These are phyloP conservation scores for Drosophila pseudotalamancana DNA, from an alignment of 2,888 invertebrate genomes.

Conservation along the genomic window DNA sequence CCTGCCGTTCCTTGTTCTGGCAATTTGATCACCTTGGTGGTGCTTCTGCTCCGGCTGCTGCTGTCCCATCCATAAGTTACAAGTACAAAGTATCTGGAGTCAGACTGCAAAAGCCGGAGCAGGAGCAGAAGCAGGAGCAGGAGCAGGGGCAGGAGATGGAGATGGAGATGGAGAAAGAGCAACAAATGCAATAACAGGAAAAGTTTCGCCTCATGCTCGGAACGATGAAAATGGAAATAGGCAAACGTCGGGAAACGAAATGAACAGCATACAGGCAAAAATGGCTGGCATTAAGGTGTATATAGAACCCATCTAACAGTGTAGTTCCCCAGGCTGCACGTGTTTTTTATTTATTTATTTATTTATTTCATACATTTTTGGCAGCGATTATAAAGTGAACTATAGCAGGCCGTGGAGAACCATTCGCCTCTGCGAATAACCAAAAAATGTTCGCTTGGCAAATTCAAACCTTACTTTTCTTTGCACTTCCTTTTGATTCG, in stretches of 20 bases:
- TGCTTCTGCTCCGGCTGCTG: conserved; percentile 22
- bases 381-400: conserved; percentile 71
- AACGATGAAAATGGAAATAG: conserved; percentile 10
- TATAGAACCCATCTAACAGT: conserved; percentile 47
- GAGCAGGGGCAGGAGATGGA: too few species aligned
- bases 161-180: conserved; percentile 12
- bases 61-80: conserved; percentile 71
- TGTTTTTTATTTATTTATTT: conserved; percentile 75
- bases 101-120: conserved; percentile 15
- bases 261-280: conserved; percentile 20
- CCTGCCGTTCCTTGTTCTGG: conserved; percentile 3
- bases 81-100: conserved; percentile 65
- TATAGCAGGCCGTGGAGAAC: conserved; percentile 50
- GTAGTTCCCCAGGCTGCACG: conserved; percentile 34
- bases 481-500: conserved; percentile 20
- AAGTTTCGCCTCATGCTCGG: conserved; percentile 49
- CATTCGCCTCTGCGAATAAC: conserved; percentile 21
- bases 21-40: conserved; percentile 37
- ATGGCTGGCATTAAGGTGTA: conserved; percentile 9
- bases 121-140: conserved; percentile 8
- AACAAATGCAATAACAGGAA: conserved; percentile 72
- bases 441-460: conserved; percentile 72
- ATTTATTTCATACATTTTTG: conserved; percentile 68
- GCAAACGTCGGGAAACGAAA: conserved; percentile 10
- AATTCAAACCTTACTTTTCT: conserved; percentile 78